phyloP scores from a whole-genome alignment of 2,113 vertebrate species.

The Vireo altiloquus region DNA sequence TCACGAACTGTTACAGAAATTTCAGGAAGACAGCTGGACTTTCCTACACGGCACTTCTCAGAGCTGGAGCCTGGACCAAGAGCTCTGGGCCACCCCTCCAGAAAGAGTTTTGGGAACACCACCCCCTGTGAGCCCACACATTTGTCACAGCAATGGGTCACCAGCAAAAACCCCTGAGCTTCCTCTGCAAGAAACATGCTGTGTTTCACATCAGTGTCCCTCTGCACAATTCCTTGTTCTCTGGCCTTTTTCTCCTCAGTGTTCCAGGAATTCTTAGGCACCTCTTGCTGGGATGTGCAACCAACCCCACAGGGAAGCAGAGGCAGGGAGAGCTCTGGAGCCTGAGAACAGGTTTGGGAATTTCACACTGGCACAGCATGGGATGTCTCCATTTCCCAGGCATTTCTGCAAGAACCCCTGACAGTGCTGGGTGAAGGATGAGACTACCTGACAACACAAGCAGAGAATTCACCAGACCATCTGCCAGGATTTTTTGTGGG shows the following conservation, averaged over 20 bases:
- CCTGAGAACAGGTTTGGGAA: neutral
- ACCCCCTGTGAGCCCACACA: neutral
- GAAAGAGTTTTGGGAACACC: no score
- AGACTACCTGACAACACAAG: rapidly evolving
- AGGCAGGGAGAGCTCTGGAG: neutral
- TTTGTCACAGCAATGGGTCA: neutral
- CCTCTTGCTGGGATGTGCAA: neutral
- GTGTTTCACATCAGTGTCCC: neutral
- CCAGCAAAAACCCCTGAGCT: neutral
- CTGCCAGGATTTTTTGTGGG: neutral
- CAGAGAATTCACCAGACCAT: neutral
- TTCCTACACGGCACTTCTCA: neutral
- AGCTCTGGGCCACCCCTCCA: neutral
- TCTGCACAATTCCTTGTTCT: neutral
- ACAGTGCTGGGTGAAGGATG: neutral
- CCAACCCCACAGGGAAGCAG: neutral
- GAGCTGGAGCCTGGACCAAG: neutral
- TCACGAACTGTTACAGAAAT: neutral
- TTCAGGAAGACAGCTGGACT: neutral
- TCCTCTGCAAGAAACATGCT: neutral
- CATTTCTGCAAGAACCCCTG: neutral
- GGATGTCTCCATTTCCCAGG: neutral
- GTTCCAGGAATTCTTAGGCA: neutral
- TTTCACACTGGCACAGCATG: neutral
- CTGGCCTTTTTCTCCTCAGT: neutral